These are phyloP conservation scores for Gymnopithys bicolor DNA, from an alignment of 2,797 vertebrate genomes.

Conservation along the genomic window DNA sequence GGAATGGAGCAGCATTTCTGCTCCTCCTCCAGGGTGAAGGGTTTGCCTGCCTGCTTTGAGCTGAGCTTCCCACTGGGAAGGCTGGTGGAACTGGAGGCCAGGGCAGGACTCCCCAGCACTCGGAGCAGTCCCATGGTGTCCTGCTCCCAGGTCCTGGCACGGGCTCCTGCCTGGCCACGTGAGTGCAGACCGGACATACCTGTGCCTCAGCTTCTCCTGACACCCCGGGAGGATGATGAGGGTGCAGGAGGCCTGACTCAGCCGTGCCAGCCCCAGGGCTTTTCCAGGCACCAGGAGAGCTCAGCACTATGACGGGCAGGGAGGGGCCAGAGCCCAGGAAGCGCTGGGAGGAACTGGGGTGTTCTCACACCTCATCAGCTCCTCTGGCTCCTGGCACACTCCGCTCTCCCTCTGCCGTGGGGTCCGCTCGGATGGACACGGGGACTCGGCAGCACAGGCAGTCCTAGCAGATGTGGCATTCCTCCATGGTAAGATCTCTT, in stretches of 20 bases:
- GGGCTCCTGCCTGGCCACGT: not conserved
- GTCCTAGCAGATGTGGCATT: not conserved
- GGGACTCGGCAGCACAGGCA: not conserved
- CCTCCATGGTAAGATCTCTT: slow-evolving; percentile 53
- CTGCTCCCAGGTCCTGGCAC: fast-evolving
- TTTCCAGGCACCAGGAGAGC: slow-evolving; percentile 21
- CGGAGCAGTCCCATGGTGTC: fast-evolving
- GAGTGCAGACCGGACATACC: slow-evolving; percentile 1
- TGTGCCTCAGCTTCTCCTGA: slow-evolving; percentile 51
- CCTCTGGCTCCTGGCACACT: not conserved
- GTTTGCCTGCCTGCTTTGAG: not conserved
- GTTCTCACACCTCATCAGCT: slow-evolving; percentile 42
- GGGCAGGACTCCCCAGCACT: not conserved
- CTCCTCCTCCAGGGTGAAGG: not conserved
- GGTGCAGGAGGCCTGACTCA: slow-evolving; percentile 55
- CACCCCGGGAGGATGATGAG: slow-evolving; percentile 17
- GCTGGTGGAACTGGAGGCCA: not conserved
- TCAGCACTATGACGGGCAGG: slow-evolving; percentile 25
- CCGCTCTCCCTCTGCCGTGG: slow-evolving; percentile 5
- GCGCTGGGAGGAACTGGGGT: slow-evolving; percentile 32
- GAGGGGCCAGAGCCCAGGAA: slow-evolving; percentile 57
- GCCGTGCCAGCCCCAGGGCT: slow-evolving; percentile 26
- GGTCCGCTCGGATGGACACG: slow-evolving; percentile 14
- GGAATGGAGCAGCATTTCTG: not conserved
- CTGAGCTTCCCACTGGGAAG: not conserved